Evolutionary conservation across 92 coral and sea anemone species (phyloP).

Genomic region (Parazoanthus atlanticus): DNA sequence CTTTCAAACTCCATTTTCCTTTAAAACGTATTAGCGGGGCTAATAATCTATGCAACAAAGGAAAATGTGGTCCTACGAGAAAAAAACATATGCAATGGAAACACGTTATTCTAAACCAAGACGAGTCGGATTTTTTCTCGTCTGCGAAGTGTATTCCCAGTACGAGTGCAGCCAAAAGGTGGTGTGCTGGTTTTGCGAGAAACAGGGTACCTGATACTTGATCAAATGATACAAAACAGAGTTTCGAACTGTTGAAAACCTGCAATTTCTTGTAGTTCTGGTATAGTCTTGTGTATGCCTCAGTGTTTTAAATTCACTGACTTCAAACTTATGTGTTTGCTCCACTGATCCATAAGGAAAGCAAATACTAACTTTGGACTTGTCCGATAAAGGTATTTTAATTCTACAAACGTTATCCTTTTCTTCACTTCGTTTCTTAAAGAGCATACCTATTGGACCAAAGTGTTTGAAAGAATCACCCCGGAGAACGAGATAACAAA

Average conservation of each 20-base stretch:
- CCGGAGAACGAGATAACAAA: not conserved
- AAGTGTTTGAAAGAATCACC: not conserved
- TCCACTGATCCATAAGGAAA: slow-evolving; percentile 26
- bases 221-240: slow-evolving; percentile 6
- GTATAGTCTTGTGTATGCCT: slow-evolving; percentile 16
- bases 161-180: not conserved
- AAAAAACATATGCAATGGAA: not conserved
- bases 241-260: slow-evolving; percentile 30
- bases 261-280: slow-evolving; percentile 31
- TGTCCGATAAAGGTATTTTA: not conserved
- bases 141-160: not conserved
- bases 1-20: not conserved
- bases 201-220: slow-evolving; percentile 27
- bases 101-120: not conserved
- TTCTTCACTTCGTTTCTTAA: not conserved
- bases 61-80: slow-evolving; percentile 10
- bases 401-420: not conserved
- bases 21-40: not conserved
- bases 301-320: slow-evolving; percentile 8
- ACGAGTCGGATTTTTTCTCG: not conserved
- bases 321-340: not conserved
- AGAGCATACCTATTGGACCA: not conserved
- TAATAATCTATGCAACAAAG: slow-evolving; percentile 46
- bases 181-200: not conserved
- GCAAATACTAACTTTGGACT: slow-evolving; percentile 7